These are phyloP conservation scores for Cylas formicarius DNA, from an alignment of 1,140 invertebrate genomes.

Conservation along the genomic window DNA sequence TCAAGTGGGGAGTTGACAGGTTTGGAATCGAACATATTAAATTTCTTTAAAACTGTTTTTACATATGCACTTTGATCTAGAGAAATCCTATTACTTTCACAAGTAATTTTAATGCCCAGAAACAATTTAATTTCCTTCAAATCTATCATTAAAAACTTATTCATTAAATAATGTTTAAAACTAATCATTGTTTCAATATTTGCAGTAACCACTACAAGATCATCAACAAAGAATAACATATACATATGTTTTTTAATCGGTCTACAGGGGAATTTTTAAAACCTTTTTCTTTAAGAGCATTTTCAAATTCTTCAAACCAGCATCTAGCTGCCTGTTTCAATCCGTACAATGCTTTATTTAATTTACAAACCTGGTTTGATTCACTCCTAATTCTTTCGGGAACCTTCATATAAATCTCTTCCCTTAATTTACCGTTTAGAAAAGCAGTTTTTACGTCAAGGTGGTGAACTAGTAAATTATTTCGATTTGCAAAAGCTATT, in stretches of 20 bases:
- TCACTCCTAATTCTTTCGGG: constrained; percentile 35
- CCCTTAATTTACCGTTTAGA: constrained; percentile 38
- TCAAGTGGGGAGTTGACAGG: constrained; percentile 22
- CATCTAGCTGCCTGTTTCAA: constrained; percentile 41
- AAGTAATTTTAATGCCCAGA: constrained; percentile 5
- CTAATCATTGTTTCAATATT: constrained; percentile 15
- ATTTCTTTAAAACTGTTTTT: constrained; percentile 26
- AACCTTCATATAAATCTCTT: constrained; percentile 38
- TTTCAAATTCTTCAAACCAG: constrained; percentile 34
- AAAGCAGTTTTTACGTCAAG: constrained; percentile 39
- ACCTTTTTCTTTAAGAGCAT: constrained; percentile 26
- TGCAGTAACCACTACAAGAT: constrained; percentile 25
- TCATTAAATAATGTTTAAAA: constrained; percentile 10
- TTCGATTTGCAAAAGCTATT: constrained; percentile 42
- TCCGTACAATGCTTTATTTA: constrained; percentile 42
- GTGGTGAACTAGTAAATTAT: constrained; percentile 40
- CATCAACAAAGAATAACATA: constrained; percentile 31
- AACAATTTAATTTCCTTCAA: constrained; percentile 14
- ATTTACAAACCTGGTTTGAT: constrained; percentile 29
- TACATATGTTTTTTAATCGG: constrained; percentile 22
- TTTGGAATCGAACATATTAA: constrained; percentile 32
- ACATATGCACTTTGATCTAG: constrained; percentile 11
- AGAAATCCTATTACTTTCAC: constrained; percentile 2
- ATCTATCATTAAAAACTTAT: constrained; percentile 10
- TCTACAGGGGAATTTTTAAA: constrained; percentile 32